Conservation (phyloP, 2,797 vertebrate genomes). For the Chloroceryle amazona region DNA sequence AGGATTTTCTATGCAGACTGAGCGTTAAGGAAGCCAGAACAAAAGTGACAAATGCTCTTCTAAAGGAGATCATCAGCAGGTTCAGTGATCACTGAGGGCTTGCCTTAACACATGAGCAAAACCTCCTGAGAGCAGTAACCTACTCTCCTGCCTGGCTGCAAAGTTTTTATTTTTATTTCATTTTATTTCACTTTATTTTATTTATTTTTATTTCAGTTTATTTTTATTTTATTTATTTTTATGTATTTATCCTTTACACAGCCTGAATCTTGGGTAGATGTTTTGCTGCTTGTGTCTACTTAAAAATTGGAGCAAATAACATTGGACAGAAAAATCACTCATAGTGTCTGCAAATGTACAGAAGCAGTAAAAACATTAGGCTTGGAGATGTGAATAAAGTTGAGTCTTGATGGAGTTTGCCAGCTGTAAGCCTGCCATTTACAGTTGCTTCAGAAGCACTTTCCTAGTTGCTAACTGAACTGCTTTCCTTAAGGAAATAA, state of each 20-base stretch:
- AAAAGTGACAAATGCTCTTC: neutral
- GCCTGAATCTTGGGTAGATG: neutral
- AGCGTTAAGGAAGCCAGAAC: neutral
- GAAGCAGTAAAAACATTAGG: neutral
- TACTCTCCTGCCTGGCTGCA: neutral
- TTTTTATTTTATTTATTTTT: neutral
- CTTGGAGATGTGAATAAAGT: neutral
- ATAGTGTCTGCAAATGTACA: neutral
- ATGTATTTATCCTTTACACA: neutral
- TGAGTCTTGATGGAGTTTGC: neutral
- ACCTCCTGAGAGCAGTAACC: neutral
- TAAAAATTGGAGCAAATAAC: neutral
- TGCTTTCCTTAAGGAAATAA: neutral
- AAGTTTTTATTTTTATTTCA: neutral
- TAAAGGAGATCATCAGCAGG: neutral
- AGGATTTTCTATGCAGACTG: neutral
- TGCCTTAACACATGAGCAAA: neutral
- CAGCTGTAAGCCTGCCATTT: neutral
- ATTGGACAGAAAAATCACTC: neutral
- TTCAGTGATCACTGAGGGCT: neutral
- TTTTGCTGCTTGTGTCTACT: neutral
- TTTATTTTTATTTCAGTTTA: neutral
- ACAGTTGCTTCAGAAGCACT: neutral
- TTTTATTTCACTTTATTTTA: neutral
- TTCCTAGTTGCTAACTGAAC: neutral